These are phyloP conservation scores for Thumatha senex DNA, from an alignment of 2,888 invertebrate species.

Conservation along the genomic window DNA sequence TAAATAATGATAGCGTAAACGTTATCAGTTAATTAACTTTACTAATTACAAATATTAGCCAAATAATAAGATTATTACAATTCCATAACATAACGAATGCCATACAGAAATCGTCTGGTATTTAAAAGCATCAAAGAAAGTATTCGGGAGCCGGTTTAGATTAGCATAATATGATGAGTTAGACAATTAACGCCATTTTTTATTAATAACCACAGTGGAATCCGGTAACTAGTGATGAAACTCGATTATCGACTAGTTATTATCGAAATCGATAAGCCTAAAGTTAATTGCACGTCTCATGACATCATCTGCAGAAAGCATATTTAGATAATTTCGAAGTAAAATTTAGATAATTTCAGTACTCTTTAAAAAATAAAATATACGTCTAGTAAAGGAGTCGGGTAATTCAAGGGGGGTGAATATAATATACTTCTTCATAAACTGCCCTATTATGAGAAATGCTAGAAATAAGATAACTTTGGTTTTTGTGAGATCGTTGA, in stretches of 20 bases:
- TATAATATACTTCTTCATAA: too few species aligned
- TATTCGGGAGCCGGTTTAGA: conserved; percentile 37
- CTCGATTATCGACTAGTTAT: conserved; percentile 22
- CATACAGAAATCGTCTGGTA: conserved; percentile 11
- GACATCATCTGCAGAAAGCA: too few species aligned
- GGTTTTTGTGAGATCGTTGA: too few species aligned
- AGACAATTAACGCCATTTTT: conserved; percentile 34
- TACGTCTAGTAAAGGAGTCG: too few species aligned
- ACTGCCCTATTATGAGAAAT: too few species aligned
- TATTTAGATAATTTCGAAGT: background rate
- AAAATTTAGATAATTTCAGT: too few species aligned
- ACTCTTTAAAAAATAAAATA: too few species aligned
- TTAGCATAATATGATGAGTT: conserved; percentile 52
- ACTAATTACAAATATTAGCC: conserved; percentile 9
- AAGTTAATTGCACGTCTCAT: too few species aligned
- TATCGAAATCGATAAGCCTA: conserved; percentile 19
- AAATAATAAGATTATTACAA: conserved; percentile 9
- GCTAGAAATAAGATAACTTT: too few species aligned
- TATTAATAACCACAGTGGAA: conserved; percentile 29
- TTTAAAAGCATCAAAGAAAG: conserved; percentile 24
- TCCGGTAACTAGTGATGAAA: conserved; percentile 32
- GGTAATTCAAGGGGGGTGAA: too few species aligned
- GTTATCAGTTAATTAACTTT: conserved; percentile 6
- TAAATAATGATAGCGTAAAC: too few species aligned
- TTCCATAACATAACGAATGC: conserved; percentile 11